These are phyloP conservation scores for Drosophila parabipectinata DNA, from an alignment of 1,140 invertebrate genomes.

Conservation along the genomic window DNA sequence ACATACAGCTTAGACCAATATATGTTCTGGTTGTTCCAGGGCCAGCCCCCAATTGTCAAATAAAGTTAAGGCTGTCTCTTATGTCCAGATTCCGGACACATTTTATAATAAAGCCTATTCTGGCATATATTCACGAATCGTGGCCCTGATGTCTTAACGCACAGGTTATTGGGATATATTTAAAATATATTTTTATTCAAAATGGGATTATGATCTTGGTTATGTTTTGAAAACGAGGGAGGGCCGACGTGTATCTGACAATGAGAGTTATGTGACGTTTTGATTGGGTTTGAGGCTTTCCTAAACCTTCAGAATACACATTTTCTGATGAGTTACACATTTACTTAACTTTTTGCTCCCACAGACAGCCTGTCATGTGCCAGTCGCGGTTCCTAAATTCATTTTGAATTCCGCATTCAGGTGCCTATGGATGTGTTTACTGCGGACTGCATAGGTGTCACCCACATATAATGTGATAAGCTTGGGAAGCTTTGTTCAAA, in stretches of 20 bases:
- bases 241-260: too few relatives aligned
- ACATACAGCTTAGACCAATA: conserved; percentile 31
- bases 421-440: conserved; percentile 20
- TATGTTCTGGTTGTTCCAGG: conserved; percentile 22
- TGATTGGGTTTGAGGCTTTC: conserved; percentile 7
- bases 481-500: conserved; percentile 14
- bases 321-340: conserved; percentile 10
- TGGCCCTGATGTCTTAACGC: too few relatives aligned
- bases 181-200: too few relatives aligned
- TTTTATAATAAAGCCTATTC: neutral
- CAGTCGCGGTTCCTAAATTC: conserved; percentile 59
- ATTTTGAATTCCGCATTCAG: conserved; percentile 69
- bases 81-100: conserved; percentile 21
- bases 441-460: conserved; percentile 22
- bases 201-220: too few relatives aligned
- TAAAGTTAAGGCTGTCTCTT: conserved; percentile 60
- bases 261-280: neutral
- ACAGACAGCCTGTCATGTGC: conserved; percentile 69
- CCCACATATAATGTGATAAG: conserved; percentile 55
- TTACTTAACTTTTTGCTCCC: conserved; percentile 41
- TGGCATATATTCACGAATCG: neutral
- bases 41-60: conserved; percentile 55
- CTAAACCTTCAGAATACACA: too few relatives aligned
- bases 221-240: too few relatives aligned
- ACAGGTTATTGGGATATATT: too few relatives aligned